Base-by-base conservation (phyloP, 23 tunicate genomes). In the Aplidium turbinatum region DNA sequence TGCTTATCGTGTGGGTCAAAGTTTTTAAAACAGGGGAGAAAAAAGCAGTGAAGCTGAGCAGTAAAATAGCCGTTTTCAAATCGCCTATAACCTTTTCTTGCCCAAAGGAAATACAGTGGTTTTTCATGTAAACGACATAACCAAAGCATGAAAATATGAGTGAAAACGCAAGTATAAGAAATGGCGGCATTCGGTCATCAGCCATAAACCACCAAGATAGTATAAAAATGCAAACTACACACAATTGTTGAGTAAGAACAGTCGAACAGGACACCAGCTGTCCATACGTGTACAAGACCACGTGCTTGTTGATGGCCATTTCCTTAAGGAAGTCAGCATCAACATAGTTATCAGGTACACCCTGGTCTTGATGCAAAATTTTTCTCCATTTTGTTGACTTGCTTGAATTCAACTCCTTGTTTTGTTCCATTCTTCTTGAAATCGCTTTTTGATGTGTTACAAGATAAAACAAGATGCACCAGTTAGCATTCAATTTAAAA, bases 1-100 rank as follows among this genome's bases (percentile, higher is more conserved):
- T 84, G 66, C 97, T 91, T 5, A 91, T 79, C 33, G 97, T 91
- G 58, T 91, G 91, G 19, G 97, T 91, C 0, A 91, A 57, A 28
- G 97, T 91, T 55, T 73, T 50, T 50, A 91, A 52, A 18, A 91
- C 76, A 4, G 97, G 97, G 13, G 97, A 79, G 0, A 79, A 65
- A 79, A 78, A 91, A 38, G 67, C 76, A 5, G 87, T 80, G 33
- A 84, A 65, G n/a, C 90, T 57, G 16, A 84, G 66, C 51, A 91
- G 27, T 46, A 91, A 48, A 35, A 71, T 28, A 13, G 74, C 74
- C 24, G 89, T 78, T 72, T 83, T 90, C 5, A 72, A 22, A 23
- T 72, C 86, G 27, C 57, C 47, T 22, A 34, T 25, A 13, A 78
- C 24, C 27, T 29, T 50, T 20, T 26, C 38, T 3, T 1, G 51